A percentile compares a stretch with the other conserved stretches of the same genome.
phyloP scores from a whole-genome alignment of 1,140 invertebrate genomes.

The Drosophila cardini region DNA sequence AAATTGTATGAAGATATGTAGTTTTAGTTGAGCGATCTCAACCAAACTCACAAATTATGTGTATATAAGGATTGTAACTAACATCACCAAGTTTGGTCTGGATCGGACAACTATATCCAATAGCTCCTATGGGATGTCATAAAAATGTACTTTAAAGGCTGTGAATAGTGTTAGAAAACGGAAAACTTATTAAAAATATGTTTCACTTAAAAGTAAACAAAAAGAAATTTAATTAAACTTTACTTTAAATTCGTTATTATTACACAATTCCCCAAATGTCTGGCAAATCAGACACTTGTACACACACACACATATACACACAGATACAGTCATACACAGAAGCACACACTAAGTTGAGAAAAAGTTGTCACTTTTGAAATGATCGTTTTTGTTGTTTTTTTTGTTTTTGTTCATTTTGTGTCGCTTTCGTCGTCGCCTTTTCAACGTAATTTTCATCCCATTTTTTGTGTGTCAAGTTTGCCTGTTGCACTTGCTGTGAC shows the following conservation, averaged over 20 bases:
- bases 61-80: no score
- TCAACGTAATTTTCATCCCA: slow-evolving; percentile 10
- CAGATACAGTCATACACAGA: background rate
- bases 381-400: background rate
- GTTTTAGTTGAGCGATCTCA: no score
- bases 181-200: no score
- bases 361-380: slow-evolving; percentile 9
- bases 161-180: no score
- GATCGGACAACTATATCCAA: no score
- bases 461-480: slow-evolving; percentile 62
- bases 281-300: background rate
- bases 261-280: background rate
- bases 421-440: slow-evolving; percentile 21
- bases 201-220: background rate
- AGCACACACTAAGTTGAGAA: background rate
- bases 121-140: no score
- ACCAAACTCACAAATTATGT: no score
- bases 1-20: no score
- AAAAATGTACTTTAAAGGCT: no score
- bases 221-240: background rate
- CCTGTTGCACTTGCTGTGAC: slow-evolving; percentile 58
- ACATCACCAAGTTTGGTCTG: no score
- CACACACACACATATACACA: background rate
- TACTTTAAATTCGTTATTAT: background rate
- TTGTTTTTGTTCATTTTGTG: background rate